Base-by-base conservation (phyloP, 2,888 invertebrate genomes). In the Rutpela maculata region DNA sequence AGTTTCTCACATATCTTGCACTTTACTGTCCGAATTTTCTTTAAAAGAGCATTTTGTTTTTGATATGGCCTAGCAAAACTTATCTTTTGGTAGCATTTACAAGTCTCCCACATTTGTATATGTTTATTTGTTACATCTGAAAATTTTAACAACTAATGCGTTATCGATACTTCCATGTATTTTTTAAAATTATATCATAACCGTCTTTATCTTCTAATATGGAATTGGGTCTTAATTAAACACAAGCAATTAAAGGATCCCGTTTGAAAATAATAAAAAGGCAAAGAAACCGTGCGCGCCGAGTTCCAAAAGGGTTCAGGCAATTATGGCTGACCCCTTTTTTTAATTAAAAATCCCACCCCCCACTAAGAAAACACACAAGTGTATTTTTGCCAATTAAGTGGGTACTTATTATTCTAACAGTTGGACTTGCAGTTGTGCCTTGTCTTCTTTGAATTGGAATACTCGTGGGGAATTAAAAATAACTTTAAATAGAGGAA, bases 301-400 rank as follows among this genome's bases (percentile, higher is more conserved):
- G 63, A 63, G 55, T 72, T 59, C n/a, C 59, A 59, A 70, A 55
- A 43, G 72, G 43, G 22, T 19, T 35, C 15, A 17, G 63, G 80
- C 81, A 82, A 83, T 82, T 83, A 83, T 80, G 80, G 78, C 80
- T 75, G 78, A 80, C 78, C 80, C 81, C 83, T 77, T 78, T 81
- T 83, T 85, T 85, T 83, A 81, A 81, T 81, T 81, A 83, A 85
- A 83, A 80, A 5, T 18, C 80, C 80, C 82, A 31, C 80, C 80
- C 82, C 31, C 83, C 83, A 80, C 81, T 82, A 84, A 84, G 85
- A 85, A 85, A 85, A 84, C 82, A 85, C 59, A 22, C 81, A 82
- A 80, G 84, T 81, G 80, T 81, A 50, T 84, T 84, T 84, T 84
- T 82, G 83, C 84, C 84, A 85, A 85, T 85, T 85, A 84, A 84